Percentiles rank a stretch among this genome's conserved stretches.
Evolutionary conservation across 2,888 invertebrate genomes (phyloP).

Genomic region (Criorhina ranunculi): DNA sequence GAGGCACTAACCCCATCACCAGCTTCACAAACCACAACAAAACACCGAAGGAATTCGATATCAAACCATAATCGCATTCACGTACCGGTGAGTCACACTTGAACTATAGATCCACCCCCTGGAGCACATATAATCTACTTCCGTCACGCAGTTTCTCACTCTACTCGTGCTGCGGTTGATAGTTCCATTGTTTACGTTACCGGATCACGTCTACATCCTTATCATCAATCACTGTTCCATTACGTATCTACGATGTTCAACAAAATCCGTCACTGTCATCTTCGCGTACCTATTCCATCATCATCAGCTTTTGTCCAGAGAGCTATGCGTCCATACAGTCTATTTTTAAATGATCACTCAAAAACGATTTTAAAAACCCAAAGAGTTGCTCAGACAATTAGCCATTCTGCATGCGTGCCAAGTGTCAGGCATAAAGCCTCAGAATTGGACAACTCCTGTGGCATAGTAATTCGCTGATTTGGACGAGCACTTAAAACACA

Average conservation of each 20-base stretch:
- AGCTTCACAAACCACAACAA: conserved; percentile 1
- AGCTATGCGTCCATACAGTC: conserved; percentile 5
- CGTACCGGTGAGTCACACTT: conserved; percentile 31
- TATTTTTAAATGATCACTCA: conserved; percentile 64
- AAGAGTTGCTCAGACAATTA: conserved; percentile 46
- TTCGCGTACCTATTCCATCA: conserved; percentile 35
- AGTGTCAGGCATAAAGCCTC: conserved; percentile 66
- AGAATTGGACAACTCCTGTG: conserved; percentile 45
- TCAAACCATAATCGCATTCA: conserved; percentile 8
- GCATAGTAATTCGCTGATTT: conserved; percentile 64
- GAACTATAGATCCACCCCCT: background rate
- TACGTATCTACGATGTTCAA: conserved; percentile 18
- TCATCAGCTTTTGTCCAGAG: background rate
- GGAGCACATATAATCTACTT: conserved; percentile 15
- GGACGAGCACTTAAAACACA: background rate
- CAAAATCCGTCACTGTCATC: conserved; percentile 47
- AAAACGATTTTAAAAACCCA: conserved; percentile 61
- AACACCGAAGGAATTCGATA: conserved; percentile 10
- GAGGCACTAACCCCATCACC: conserved; percentile 38
- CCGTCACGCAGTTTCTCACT: conserved; percentile 35
- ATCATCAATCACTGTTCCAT: conserved; percentile 55
- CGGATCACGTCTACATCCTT: conserved; percentile 49
- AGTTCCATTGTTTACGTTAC: conserved; percentile 1
- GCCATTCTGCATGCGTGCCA: conserved; percentile 55
- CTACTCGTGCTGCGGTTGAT: background rate